These are phyloP conservation scores for Thymelicus sylvestris DNA, from an alignment of 2,888 invertebrate species.

Conservation along the genomic window DNA sequence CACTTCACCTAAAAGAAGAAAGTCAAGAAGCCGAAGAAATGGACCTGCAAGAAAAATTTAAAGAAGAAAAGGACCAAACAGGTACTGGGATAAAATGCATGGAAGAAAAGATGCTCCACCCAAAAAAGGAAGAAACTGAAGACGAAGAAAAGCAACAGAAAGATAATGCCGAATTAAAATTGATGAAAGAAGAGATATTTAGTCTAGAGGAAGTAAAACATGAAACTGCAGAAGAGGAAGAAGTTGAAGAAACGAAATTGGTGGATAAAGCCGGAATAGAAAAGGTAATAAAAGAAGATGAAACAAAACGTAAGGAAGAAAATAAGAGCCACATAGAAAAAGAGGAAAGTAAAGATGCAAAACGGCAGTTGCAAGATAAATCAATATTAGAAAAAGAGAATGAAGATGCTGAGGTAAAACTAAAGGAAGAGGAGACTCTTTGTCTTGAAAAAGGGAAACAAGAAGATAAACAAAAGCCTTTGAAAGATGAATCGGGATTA, in stretches of 20 bases:
- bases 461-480: conserved; percentile 37
- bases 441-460: conserved; percentile 14
- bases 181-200: too few relatives aligned
- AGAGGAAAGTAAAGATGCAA: too few relatives aligned
- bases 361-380: too few relatives aligned
- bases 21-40: too few relatives aligned
- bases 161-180: background rate
- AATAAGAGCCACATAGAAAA: conserved; percentile 1
- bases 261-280: too few relatives aligned
- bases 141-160: background rate
- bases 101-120: too few relatives aligned
- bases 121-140: background rate
- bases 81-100: background rate
- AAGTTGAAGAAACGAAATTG: too few relatives aligned
- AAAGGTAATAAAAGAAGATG: background rate
- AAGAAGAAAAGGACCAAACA: conserved; percentile 6
- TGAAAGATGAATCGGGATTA: conserved; percentile 28
- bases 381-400: background rate
- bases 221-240: too few relatives aligned
- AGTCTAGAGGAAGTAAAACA: too few relatives aligned
- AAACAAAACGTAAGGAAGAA: background rate
- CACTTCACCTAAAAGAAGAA: too few relatives aligned
- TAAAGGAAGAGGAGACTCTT: background rate
- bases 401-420: conserved; percentile 18
- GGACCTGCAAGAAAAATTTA: too few relatives aligned